Conservation (phyloP, 2,888 invertebrate genomes). For the Pegoplata infirma region DNA sequence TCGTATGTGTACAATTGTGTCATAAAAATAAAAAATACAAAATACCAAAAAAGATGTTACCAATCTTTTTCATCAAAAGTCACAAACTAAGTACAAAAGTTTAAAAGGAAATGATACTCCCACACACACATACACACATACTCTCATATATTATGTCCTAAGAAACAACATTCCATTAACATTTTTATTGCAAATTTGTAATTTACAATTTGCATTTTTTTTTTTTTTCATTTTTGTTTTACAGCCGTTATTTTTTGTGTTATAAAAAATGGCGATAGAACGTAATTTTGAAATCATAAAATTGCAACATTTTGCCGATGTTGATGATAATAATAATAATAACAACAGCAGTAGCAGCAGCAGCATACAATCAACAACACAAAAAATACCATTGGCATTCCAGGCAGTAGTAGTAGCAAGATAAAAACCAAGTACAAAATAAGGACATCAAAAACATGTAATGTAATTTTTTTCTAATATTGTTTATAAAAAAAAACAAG, state of each 20-base stretch:
- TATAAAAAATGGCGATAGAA: constrained; percentile 72
- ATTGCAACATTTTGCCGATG: constrained; percentile 70
- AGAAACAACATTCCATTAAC: constrained; percentile 65
- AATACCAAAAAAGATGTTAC: constrained; percentile 42
- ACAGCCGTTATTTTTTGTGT: constrained; percentile 67
- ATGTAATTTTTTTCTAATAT: constrained; percentile 52
- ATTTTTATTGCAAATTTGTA: constrained; percentile 77
- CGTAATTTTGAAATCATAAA: constrained; percentile 74
- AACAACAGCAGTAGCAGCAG: no score
- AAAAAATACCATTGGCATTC: not conserved
- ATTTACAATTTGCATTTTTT: constrained; percentile 76
- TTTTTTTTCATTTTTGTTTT: constrained; percentile 73
- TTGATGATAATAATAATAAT: constrained; percentile 52
- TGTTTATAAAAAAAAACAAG: no score
- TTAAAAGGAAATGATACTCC: not conserved
- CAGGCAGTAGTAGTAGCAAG: constrained; percentile 4
- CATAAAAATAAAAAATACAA: constrained; percentile 53
- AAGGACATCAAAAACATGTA: constrained; percentile 51
- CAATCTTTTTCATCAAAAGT: constrained; percentile 50
- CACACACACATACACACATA: not conserved
- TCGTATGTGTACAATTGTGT: constrained; percentile 38
- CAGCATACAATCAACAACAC: constrained; percentile 7
- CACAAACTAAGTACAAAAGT: constrained; percentile 8
- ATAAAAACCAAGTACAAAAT: constrained; percentile 15
- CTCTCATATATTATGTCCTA: not conserved